Evolutionary conservation across 2,113 vertebrate genomes (phyloP).

Genomic region (human): DNA sequence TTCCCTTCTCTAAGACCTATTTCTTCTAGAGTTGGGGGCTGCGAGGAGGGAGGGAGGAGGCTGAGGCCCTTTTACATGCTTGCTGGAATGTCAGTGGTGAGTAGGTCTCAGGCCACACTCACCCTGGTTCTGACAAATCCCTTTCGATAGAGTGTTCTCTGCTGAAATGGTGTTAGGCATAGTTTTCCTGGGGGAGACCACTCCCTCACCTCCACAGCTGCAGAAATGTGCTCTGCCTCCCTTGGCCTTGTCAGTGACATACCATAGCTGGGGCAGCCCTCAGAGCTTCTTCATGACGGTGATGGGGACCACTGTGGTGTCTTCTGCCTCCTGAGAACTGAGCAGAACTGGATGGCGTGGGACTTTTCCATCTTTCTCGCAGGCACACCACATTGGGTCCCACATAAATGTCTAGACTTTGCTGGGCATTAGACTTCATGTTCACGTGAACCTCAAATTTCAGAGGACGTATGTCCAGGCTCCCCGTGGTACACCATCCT

Average conservation of each 20-base stretch:
- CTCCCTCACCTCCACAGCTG: neutral
- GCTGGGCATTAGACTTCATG: accelerated
- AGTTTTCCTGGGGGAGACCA: neutral
- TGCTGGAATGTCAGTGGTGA: neutral
- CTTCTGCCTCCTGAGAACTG: neutral
- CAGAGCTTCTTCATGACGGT: neutral
- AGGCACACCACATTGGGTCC: neutral
- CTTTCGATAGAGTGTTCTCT: neutral
- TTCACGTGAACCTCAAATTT: neutral
- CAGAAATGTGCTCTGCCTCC: neutral
- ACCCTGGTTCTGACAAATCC: neutral
- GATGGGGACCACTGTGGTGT: neutral
- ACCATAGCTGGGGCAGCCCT: neutral
- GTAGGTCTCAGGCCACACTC: neutral
- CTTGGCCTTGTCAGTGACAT: neutral
- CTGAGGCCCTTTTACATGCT: neutral
- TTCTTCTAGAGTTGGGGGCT: neutral
- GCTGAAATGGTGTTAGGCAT: neutral
- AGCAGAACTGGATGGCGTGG: neutral
- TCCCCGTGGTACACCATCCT: accelerated
- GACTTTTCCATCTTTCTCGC: neutral
- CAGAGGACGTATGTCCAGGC: neutral
- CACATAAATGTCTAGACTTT: neutral
- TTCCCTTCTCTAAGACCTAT: neutral
- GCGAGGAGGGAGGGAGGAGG: neutral